Base-by-base conservation (phyloP, 2,113 vertebrate genomes). In the Candoia aspera region DNA sequence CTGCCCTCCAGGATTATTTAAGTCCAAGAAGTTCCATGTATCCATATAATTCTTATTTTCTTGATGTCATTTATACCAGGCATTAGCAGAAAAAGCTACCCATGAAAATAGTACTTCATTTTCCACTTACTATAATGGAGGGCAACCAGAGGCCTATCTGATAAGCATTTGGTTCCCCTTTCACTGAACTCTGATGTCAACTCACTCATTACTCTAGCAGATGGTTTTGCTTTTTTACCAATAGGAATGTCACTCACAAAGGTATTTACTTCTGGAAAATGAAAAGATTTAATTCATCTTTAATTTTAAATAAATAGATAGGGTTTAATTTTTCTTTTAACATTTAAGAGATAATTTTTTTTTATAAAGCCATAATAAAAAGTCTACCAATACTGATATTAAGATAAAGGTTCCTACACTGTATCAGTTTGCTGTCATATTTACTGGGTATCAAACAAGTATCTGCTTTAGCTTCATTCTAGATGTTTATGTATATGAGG, bases 221-320 rank as follows among this genome's bases (percentile, higher is more conserved):
- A 94, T 96, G 93, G 92, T 96, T 96, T 96, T 96, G 90, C 92
- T 96, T 96, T 95, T 94, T 96, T 95, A 93, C 68, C 88, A 91
- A 96, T 89, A 64, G 46, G 91, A 94, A 95, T 86, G 94, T 95
- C 90, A 93, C 79, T 57, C 84, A 95, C 87, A 58, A 46, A 85
- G 42, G 58, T 92, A 64, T 92, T 89, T 84, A 89, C 89, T 92
- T 85, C 54, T 29, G 15, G 62, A 64, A 55, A 92, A 42, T 64
- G n/a, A 92, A 37, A 53, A 55, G 49, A 17, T 64, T 89, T 54
- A 85, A 92, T 92, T 55, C 42, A 89, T 92, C 79, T 92, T 60
- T 92, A 92, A 89, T 92, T 89, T 85, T 59, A 85, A 92, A 89
- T 33, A n/a, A 86, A 68, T 68, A 46, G 23, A 86, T 55, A 64